Evolutionary conservation across 2,797 vertebrate species (phyloP).

Genomic region (Enteromius radiatus): DNA sequence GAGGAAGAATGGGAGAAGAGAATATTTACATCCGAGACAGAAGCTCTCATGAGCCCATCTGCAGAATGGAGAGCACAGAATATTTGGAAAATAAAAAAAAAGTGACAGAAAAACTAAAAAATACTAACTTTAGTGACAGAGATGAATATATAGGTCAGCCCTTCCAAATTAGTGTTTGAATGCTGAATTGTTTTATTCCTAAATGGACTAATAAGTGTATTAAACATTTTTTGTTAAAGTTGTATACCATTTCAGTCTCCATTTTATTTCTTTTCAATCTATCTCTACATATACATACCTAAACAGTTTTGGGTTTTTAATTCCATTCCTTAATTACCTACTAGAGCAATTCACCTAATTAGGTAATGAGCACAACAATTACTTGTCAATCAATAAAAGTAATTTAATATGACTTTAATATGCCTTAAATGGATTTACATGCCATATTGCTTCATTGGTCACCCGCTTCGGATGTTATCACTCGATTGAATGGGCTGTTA

Average conservation of each 20-base stretch:
- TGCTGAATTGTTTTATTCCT: conserved; percentile 81
- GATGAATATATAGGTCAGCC: conserved; percentile 69
- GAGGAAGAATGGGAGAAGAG: conserved; percentile 56
- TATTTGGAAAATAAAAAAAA: conserved; percentile 65
- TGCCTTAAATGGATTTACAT: neutral
- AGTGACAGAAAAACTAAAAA: conserved; percentile 60
- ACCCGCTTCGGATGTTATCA: too few species aligned
- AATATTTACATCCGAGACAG: conserved; percentile 67
- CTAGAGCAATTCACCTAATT: neutral
- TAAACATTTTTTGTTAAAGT: conserved; percentile 84
- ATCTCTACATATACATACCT: neutral
- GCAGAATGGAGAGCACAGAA: conserved; percentile 70
- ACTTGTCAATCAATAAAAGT: neutral
- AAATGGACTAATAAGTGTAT: conserved; percentile 81
- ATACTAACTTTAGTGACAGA: conserved; percentile 68
- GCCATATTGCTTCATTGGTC: neutral
- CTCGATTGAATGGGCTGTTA: too few species aligned
- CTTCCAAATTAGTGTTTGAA: conserved; percentile 70
- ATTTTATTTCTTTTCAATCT: conserved; percentile 65
- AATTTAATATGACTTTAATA: neutral
- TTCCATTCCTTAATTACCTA: neutral
- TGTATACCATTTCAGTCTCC: conserved; percentile 76
- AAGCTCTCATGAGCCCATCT: conserved; percentile 69
- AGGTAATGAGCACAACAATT: neutral
- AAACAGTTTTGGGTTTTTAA: neutral